Evolutionary conservation across 1,140 invertebrate genomes (phyloP), one percentile per base, ranked within the genome.

Genomic region (Orchestia grillus): DNA sequence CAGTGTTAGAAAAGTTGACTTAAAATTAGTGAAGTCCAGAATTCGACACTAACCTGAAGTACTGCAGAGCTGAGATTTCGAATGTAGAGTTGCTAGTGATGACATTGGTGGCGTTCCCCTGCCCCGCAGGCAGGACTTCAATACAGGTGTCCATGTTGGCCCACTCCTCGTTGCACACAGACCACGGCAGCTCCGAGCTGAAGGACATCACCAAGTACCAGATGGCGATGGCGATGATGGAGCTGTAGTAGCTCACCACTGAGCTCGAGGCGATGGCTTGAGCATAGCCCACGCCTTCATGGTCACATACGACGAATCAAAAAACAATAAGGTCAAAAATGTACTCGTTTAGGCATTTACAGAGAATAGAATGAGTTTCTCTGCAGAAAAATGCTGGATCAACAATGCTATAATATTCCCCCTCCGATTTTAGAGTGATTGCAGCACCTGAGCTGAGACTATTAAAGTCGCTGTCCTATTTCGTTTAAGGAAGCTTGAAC

Each of bases 271-370:
- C 97, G 43, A 97, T 96, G 23, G 97, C 96, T 95, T 97, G 97
- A 15, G 97, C 97, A 96, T 97, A 97, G 23, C 97, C 97, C 41
- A 98, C 97, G 44, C 97, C 97, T 98, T 19, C 47, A 53, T 53
- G 97, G 11, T 88, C 42, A 36, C 36, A 36, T n/a, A n/a, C 4
- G 11, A 43, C 3, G 11, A 91, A 91, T 91, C 11, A 44, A 8
- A 36, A 43, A 91, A 91, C 88, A 91, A n/a, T 91, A 41, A 42
- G 4, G 41, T 88, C 87, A 42, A 88, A 4, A 92, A 40, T 44
- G 42, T 92, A 43, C 42, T 88, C 36, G 8, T 40, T 40, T 11
- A 88, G 87, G 42, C 87, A 15, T 40, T 88, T 4, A 88, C 36
- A 6, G 4, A 88, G 8, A 11, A 88, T 11, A n/a, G 8, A 88